Base-by-base conservation (phyloP, 2,797 vertebrate genomes). In the Lepus oiostolus region DNA sequence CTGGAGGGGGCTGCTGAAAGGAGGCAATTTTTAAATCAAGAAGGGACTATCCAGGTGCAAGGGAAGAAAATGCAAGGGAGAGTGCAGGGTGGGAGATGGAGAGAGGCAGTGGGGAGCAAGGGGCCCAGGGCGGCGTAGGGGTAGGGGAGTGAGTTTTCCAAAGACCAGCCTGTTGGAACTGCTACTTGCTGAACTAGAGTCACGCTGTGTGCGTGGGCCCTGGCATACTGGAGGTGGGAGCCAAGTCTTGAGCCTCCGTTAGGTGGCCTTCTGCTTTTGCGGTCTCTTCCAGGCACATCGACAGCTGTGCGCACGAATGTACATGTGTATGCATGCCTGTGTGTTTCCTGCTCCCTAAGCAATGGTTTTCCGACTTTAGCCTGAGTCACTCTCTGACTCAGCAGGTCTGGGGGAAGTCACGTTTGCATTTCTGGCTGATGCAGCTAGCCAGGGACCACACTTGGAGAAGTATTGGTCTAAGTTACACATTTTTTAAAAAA, bases 191-290 rank as follows among this genome's bases (percentile, higher is more conserved):
- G 74, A 30, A 3, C 0, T 11, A 28, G 4, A 21, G 67, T 75
- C 5, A 16, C 19, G 24, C 6, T 60, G 65, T 38, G 70, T 5
- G 0, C n/a, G 10, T 58, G 22, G 80, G 54, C 14, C 54, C 58
- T 63, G 16, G 42, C 10, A 3, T 9, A 28, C 0, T 0, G 65
- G 19, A 35, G 42, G 9, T 19, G 1, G 32, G 8, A 54, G 32
- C 58, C 74, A 71, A n/a, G 58, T 72, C 38, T 80, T 81, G 7
- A 42, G 62, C 19, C 54, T 52, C 38, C 35, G 0, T 17, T 12
- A n/a, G 35, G 35, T 72, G 1, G 54, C 7, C 22, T n/a, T 62
- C 63, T 24, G 47, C 70, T 54, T 72, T n/a, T 30, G 35, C 38
- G 62, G 30, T 5, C 8, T 7, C 17, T 42, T 35, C 2, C 7